Evolutionary conservation across 2,888 invertebrate species (phyloP).

Genomic region (Megastigmus dorsalis): DNA sequence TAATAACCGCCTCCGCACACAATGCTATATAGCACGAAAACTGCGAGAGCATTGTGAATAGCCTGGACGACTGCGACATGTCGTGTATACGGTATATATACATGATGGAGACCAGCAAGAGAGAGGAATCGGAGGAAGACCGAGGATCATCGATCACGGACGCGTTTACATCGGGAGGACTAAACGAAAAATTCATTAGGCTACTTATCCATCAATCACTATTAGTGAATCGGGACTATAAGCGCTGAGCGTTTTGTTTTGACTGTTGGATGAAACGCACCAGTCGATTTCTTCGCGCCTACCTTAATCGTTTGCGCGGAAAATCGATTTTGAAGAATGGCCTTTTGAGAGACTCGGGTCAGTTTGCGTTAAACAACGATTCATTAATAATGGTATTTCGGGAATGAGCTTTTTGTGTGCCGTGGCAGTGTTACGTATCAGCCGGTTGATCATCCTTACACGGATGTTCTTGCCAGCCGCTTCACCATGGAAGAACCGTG

Average conservation of each 20-base stretch:
- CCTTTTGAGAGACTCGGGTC: conserved; percentile 31
- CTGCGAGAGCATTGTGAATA: conserved; percentile 30
- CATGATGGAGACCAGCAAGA: conserved; percentile 7
- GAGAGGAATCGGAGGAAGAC: background rate
- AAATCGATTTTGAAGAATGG: conserved; percentile 49
- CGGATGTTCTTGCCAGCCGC: background rate
- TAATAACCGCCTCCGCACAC: conserved; percentile 44
- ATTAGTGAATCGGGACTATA: conserved; percentile 62
- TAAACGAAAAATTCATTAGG: conserved; percentile 68
- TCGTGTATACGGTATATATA: background rate
- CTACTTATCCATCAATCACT: conserved; percentile 74
- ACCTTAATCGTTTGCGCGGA: conserved; percentile 37
- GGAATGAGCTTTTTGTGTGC: background rate
- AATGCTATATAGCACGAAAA: conserved; percentile 16
- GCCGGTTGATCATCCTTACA: background rate
- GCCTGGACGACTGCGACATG: conserved; percentile 23
- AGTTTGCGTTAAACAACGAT: conserved; percentile 50
- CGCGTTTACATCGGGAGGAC: conserved; percentile 49
- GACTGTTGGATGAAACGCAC: conserved; percentile 26
- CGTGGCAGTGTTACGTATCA: conserved; percentile 8
- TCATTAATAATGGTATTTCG: conserved; percentile 47
- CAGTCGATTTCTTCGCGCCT: conserved; percentile 47
- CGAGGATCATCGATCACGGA: conserved; percentile 45
- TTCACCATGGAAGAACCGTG: background rate
- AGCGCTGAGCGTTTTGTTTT: conserved; percentile 48